Percentiles rank a stretch among this genome's conserved stretches.
Evolutionary conservation across 1,140 invertebrate species (phyloP).

Genomic region (Aphis gossypii): DNA sequence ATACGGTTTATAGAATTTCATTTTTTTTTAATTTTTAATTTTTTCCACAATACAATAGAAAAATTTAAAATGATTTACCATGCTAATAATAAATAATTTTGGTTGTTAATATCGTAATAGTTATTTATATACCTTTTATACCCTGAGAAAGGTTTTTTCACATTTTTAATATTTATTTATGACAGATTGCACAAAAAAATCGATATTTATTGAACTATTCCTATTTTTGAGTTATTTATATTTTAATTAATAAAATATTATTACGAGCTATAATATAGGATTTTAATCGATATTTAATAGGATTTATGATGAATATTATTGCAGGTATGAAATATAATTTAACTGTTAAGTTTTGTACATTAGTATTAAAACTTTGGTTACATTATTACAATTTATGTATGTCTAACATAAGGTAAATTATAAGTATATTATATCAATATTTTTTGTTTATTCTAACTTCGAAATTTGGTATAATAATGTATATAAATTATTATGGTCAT

Average conservation of each 20-base stretch:
- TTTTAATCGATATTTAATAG: neutral
- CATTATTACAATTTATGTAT: conserved; percentile 1
- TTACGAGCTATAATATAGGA: neutral
- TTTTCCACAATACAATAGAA: neutral
- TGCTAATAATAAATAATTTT: neutral
- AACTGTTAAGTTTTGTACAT: neutral
- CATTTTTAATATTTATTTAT: neutral
- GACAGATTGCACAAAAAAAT: neutral
- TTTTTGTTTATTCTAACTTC: neutral
- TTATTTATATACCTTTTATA: neutral
- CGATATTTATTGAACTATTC: neutral
- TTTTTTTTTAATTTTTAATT: neutral
- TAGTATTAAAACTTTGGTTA: conserved; percentile 18
- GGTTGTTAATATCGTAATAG: neutral
- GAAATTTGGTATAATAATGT: neutral
- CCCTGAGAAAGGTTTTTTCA: too few relatives aligned
- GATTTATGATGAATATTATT: conserved; percentile 13
- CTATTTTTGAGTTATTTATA: neutral
- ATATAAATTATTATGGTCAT: neutral
- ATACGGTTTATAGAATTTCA: neutral
- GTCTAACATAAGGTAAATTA: neutral
- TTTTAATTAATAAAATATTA: neutral
- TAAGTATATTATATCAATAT: neutral
- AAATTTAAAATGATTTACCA: neutral
- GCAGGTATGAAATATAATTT: neutral